phyloP scores from a whole-genome alignment of 2,797 vertebrate species.

The Eulemur mongoz region DNA sequence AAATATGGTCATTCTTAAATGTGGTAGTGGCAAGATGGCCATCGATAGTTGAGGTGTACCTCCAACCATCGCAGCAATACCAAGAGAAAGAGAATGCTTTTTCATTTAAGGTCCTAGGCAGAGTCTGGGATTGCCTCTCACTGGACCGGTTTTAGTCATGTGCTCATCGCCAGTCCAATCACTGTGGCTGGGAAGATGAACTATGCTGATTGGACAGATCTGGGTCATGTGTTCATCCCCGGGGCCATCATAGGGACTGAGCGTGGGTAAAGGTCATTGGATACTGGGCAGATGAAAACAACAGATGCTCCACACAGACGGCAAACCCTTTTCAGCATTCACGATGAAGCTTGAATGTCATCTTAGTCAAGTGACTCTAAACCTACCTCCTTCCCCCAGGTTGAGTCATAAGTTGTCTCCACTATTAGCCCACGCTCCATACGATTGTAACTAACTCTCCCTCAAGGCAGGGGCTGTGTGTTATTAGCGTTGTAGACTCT shows the following conservation, averaged over 20 bases:
- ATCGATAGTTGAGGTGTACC: accelerated
- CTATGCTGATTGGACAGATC: background rate
- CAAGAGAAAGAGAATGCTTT: background rate
- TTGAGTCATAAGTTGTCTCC: background rate
- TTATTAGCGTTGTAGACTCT: background rate
- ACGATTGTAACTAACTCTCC: background rate
- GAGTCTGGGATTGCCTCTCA: background rate
- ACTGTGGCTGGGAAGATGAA: background rate
- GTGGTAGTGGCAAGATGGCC: background rate
- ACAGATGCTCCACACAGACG: background rate
- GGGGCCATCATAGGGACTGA: background rate
- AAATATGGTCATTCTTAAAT: background rate
- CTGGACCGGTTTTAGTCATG: background rate
- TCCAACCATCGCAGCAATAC: accelerated
- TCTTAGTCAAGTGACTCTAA: background rate
- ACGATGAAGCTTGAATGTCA: background rate
- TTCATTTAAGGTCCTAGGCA: background rate
- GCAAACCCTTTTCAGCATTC: background rate
- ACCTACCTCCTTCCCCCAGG: background rate
- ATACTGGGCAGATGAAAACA: background rate
- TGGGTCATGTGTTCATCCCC: background rate
- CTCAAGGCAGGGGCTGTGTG: background rate
- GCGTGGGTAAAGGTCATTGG: background rate
- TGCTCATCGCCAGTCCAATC: background rate
- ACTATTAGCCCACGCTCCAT: background rate